These are phyloP conservation scores for Procavia capensis DNA, from an alignment of 2,113 vertebrate genomes.

Conservation along the genomic window DNA sequence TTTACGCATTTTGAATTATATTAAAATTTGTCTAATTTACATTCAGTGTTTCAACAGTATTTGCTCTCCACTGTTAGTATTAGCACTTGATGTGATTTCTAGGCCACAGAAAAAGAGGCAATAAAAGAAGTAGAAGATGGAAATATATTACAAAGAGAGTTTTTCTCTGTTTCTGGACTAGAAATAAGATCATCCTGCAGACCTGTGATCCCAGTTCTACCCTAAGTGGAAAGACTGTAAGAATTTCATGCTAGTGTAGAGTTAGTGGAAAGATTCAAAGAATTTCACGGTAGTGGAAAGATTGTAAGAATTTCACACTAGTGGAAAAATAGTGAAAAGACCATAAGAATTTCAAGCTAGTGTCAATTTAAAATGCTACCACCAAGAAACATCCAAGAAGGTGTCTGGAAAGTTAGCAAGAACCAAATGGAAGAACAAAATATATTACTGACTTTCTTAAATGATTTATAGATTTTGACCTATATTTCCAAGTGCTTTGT, in stretches of 20 bases:
- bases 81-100: not conserved
- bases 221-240: not conserved
- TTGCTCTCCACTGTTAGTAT: not conserved
- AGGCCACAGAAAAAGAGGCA: not conserved
- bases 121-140: not conserved
- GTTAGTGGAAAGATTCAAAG: not conserved
- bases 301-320: not conserved
- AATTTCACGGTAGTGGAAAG: not conserved
- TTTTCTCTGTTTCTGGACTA: not conserved
- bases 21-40: not conserved
- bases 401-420: not conserved
- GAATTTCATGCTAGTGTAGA: not conserved
- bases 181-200: not conserved
- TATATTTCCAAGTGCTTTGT: not conserved
- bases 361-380: not conserved
- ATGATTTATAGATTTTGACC: not conserved
- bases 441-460: not conserved
- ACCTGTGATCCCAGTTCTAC: not conserved
- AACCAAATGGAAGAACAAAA: not conserved
- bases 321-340: not conserved
- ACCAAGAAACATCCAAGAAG: not conserved
- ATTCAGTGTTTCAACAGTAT: not conserved
- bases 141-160: conserved; percentile 24
- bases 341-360: not conserved
- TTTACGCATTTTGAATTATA: not conserved